Evolutionary conservation across 1,140 invertebrate genomes (phyloP), one percentile per base, ranked within the genome.

Genomic region (Venustaconcha ellipsiformis): DNA sequence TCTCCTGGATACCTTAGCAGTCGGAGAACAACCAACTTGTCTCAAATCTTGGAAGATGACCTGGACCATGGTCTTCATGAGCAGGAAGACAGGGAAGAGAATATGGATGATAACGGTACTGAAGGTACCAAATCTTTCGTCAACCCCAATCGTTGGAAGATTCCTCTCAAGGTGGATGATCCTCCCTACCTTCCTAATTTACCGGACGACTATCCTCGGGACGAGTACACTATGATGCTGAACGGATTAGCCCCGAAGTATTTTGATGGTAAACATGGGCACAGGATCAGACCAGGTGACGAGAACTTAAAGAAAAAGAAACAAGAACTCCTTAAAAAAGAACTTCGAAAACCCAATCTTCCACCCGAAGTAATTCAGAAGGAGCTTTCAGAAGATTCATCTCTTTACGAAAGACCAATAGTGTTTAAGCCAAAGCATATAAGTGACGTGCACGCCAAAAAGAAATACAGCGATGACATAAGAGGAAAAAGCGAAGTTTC

Each of bases 401-500:
- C 80, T 14, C 14, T 58, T n/a, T 17, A 64, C 64, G 82, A 88
- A 26, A 75, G 87, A 48, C 87, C 87, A 17, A 78, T 90, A 57
- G 56, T 88, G 23, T 89, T 86, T 67, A 88, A 88, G 78, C 81
- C 84, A 14, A 80, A 82, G 68, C 84, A 88, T 71, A 88, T 90
- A 15, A 63, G 71, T 67, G 89, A 89, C 76, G 82, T 87, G 11
- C 81, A 82, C 37, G 82, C 80, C 14, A 88, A 86, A 74, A 85
- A 84, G 64, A 89, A 87, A 71, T 87, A 83, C 72, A 74, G 77
- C 2, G 62, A 74, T 23, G 82, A 83, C 14, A 72, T 78, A 1
- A 82, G 72, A 70, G 83, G 82, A n/a, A 80, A 72, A 67, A 72
- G 76, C 63, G 85, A 89, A 70, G 82, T 79, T 0, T 81, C 83